Evolutionary conservation across 2,113 vertebrate genomes (phyloP).

Genomic region (Callipepla squamata): DNA sequence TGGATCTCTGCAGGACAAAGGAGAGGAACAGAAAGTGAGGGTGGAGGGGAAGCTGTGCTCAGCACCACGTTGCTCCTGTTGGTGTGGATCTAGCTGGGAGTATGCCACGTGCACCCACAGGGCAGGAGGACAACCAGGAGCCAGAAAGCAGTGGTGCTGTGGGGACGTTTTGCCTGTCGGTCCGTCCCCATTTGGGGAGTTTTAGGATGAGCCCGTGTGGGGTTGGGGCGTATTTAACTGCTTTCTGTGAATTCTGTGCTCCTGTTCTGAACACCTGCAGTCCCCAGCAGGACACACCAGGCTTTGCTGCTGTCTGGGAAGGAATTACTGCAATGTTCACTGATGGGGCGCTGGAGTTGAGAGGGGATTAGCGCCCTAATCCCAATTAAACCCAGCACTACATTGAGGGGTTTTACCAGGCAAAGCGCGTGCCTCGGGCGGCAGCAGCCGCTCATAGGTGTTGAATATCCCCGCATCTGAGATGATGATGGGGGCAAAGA

Average conservation of each 20-base stretch:
- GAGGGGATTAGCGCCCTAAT: rapidly evolving
- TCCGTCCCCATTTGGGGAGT: background rate
- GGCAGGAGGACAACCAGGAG: rapidly evolving
- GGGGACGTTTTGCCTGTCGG: too few species aligned
- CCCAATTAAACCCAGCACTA: rapidly evolving
- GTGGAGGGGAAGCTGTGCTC: background rate
- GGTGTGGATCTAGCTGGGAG: rapidly evolving
- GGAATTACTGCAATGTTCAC: too few species aligned
- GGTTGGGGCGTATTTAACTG: too few species aligned
- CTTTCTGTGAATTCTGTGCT: rapidly evolving
- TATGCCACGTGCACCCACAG: rapidly evolving
- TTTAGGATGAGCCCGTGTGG: too few species aligned
- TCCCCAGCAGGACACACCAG: too few species aligned
- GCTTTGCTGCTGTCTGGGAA: background rate
- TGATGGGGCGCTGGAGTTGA: background rate
- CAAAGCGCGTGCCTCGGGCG: conserved; percentile 74
- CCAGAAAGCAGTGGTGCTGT: rapidly evolving
- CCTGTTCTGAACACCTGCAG: background rate
- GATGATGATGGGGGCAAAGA: conserved; percentile 87
- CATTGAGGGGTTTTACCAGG: conserved; percentile 72
- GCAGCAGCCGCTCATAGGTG: conserved; percentile 88
- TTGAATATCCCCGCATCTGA: conserved; percentile 91
- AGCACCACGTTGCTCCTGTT: rapidly evolving
- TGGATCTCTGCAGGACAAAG: conserved; percentile 76
- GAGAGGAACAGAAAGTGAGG: background rate